Percentiles rank a stretch among this genome's conserved stretches.
Conservation (phyloP, 2,888 invertebrate species). For the Pollenia angustigena region DNA sequence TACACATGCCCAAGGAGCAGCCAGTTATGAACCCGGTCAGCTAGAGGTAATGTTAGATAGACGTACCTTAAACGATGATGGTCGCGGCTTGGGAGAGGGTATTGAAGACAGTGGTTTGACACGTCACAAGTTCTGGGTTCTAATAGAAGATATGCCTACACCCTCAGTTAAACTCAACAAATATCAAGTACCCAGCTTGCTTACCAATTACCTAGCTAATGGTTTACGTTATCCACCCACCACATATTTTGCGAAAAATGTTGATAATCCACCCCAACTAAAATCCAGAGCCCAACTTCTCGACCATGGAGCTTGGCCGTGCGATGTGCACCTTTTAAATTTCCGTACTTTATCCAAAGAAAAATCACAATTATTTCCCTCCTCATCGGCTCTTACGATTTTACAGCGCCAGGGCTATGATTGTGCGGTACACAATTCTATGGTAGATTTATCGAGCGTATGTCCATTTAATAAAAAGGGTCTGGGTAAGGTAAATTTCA, state of each 20-base stretch:
- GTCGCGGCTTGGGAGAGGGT: slow-evolving; percentile 97
- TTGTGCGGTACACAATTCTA: slow-evolving; percentile 85
- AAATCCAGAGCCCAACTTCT: slow-evolving; percentile 85
- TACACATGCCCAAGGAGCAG: slow-evolving; percentile 95
- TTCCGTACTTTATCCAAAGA: slow-evolving; percentile 92
- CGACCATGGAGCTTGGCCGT: slow-evolving; percentile 87
- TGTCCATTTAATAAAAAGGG: slow-evolving; percentile 79
- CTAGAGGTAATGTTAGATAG: slow-evolving; percentile 98
- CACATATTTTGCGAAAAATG: slow-evolving; percentile 90
- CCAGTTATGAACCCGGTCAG: slow-evolving; percentile 94
- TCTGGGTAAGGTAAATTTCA: slow-evolving; percentile 79
- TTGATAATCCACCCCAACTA: slow-evolving; percentile 85
- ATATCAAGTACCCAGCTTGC: slow-evolving; percentile 87
- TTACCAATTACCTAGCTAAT: slow-evolving; percentile 90
- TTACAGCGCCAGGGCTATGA: slow-evolving; percentile 91
- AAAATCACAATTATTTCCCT: slow-evolving; percentile 91
- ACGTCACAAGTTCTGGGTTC: slow-evolving; percentile 92
- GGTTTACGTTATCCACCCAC: slow-evolving; percentile 92
- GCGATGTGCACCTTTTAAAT: slow-evolving; percentile 92
- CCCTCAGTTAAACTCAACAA: slow-evolving; percentile 73
- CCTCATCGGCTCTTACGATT: slow-evolving; percentile 90
- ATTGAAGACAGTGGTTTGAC: slow-evolving; percentile 95
- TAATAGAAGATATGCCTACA: slow-evolving; percentile 87
- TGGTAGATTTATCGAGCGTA: slow-evolving; percentile 77
- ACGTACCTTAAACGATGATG: slow-evolving; percentile 96